Base-by-base conservation (phyloP, 1,140 invertebrate species). In the Trichonephila clavipes region DNA sequence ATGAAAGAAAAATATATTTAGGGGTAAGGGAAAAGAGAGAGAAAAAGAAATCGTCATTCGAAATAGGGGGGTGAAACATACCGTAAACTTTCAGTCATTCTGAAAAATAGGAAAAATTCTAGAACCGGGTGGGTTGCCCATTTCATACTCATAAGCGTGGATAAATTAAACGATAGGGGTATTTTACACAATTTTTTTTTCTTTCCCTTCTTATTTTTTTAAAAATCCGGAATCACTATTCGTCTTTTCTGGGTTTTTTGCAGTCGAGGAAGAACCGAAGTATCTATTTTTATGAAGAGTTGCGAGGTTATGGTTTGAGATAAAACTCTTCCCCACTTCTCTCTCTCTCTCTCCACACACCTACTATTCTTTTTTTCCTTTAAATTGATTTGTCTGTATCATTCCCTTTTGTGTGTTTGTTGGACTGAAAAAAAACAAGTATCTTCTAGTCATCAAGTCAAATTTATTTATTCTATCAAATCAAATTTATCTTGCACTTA, bases 101-200 rank as follows among this genome's bases (percentile, higher is more conserved):
- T 62, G 58, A 87, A 87, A 87, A 62, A 87, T 77, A 77, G 82
- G 44, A 51, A 19, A 34, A 62, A 87, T 7, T 87, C 28, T 40
- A 61, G 4, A n/a, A 34, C 44, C 59, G 59, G 61, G 61, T 24
- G 59, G 24, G 34, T 59, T 10, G 83, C 44, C 44, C 61, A 87
- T 58, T 62, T 40, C 28, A 66, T 69, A 66, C 87, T 64, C 87
- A 88, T 88, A 88, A 88, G 69, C 19, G n/a, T 88, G 64, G 87
- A 88, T 88, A 51, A 88, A 88, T 88, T 88, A 88, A 87, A 62
- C 85, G 85, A 87, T 61, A 77, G 85, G 62, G 64, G 61, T 72
- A 88, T 88, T 88, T 88, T 88, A 88, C 87, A 88, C 87, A 88
- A 72, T 64, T 72, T 88, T 86, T 88, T 86, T 88, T 69, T 51